A percentile compares a stretch with the other conserved stretches of the same genome.
phyloP scores from a whole-genome alignment of 2,113 vertebrate genomes.

The Passer domesticus region DNA sequence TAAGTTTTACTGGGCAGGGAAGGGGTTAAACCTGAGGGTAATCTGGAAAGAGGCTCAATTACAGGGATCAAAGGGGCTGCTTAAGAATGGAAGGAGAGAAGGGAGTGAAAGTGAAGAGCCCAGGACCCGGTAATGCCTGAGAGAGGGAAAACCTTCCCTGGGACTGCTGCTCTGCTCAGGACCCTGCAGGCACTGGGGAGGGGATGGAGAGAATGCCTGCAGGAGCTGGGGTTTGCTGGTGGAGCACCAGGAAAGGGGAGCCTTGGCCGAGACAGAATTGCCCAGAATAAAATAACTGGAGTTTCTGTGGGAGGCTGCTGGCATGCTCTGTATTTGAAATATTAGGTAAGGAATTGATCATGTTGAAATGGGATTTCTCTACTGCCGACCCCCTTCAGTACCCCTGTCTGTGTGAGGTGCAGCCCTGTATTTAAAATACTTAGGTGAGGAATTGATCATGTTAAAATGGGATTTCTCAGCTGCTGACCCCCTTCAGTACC shows the following conservation, averaged over 20 bases:
- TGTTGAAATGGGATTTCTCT: background rate
- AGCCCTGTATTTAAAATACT: background rate
- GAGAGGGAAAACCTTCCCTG: background rate
- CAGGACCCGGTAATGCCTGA: background rate
- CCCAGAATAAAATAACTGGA: background rate
- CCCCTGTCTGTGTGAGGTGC: background rate
- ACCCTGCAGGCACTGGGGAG: rapidly evolving
- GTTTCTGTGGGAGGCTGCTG: background rate
- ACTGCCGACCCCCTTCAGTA: background rate
- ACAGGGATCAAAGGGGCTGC: background rate
- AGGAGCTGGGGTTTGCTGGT: background rate
- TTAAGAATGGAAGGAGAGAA: background rate
- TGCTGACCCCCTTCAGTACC: background rate
- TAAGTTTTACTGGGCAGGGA: background rate
- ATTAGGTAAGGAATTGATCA: no score
- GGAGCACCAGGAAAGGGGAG: background rate
- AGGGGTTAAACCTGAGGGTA: background rate
- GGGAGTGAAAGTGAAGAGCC: background rate
- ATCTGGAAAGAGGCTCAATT: background rate
- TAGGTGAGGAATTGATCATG: background rate
- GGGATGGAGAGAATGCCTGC: background rate
- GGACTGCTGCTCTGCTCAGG: rapidly evolving
- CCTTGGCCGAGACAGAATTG: background rate
- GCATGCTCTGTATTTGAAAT: rapidly evolving
- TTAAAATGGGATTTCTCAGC: background rate